A percentile compares a stretch with the other conserved stretches of the same genome.
Evolutionary conservation across 2,113 vertebrate species (phyloP).

Genomic region (Rhodinocichla rosea): DNA sequence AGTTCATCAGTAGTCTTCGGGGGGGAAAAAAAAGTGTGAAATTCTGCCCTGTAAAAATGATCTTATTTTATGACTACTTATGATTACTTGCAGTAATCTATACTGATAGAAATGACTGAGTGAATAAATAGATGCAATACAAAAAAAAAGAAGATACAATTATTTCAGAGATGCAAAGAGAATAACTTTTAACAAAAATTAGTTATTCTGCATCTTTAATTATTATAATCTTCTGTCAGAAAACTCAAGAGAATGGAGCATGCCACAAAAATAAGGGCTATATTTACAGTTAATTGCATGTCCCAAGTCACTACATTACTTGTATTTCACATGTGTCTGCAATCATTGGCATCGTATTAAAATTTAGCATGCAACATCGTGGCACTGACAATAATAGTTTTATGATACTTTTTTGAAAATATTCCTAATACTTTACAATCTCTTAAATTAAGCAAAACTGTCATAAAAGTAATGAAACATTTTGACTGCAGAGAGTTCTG

Average conservation of each 20-base stretch:
- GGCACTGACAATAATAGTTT: neutral
- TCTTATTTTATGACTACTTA: neutral
- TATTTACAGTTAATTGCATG: neutral
- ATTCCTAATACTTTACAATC: neutral
- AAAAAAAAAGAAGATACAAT: neutral
- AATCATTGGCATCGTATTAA: neutral
- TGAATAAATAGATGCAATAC: neutral
- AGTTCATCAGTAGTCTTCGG: neutral
- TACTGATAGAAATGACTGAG: neutral
- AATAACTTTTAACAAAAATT: neutral
- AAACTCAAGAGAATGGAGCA: neutral
- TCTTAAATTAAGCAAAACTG: neutral
- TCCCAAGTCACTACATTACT: neutral
- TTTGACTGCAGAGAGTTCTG: neutral
- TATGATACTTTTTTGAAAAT: neutral
- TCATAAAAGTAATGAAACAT: neutral
- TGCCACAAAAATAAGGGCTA: neutral
- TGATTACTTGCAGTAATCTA: neutral
- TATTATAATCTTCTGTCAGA: neutral
- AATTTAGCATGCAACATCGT: neutral
- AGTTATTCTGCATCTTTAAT: neutral
- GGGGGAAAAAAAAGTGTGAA: neutral
- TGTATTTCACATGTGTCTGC: neutral
- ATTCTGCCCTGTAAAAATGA: neutral
- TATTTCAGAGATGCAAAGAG: neutral